These are phyloP conservation scores for Drosophila neocordata DNA, from an alignment of 1,140 invertebrate species.

Conservation along the genomic window DNA sequence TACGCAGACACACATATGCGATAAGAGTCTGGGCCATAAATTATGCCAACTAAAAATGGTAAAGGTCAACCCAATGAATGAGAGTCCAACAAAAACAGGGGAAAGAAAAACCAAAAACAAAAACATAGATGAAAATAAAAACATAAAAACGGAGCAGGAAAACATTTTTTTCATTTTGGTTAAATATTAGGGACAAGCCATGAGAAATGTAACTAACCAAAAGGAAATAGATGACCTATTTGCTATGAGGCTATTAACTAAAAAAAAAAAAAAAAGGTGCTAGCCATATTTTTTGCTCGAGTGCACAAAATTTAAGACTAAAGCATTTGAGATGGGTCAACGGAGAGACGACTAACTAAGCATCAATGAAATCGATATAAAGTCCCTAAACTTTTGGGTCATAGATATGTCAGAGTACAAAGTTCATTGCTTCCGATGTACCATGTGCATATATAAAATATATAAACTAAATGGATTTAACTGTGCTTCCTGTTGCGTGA, in stretches of 20 bases:
- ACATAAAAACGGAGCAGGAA: background rate
- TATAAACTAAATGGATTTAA: background rate
- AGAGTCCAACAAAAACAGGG: constrained; percentile 29
- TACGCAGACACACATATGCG: constrained; percentile 31
- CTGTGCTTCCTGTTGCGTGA: too few species aligned
- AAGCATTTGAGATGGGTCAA: background rate
- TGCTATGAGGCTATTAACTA: constrained; percentile 10
- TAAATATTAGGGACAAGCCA: constrained; percentile 5
- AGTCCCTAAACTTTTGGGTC: background rate
- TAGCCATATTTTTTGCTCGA: background rate
- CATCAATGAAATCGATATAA: background rate
- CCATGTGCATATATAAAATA: background rate
- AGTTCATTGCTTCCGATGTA: background rate
- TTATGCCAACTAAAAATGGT: constrained; percentile 43
- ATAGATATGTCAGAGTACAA: background rate
- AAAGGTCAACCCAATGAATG: constrained; percentile 43
- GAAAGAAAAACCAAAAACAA: background rate
- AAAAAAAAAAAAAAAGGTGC: background rate
- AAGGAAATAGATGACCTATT: constrained; percentile 10
- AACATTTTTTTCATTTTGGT: background rate
- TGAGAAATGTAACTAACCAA: constrained; percentile 10
- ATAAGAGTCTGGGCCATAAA: constrained; percentile 47
- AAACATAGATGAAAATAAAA: background rate
- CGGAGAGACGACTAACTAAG: too few species aligned
- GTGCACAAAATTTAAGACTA: background rate